phyloP scores from a whole-genome alignment of 1,140 invertebrate species.

The Drosophila takahashii region DNA sequence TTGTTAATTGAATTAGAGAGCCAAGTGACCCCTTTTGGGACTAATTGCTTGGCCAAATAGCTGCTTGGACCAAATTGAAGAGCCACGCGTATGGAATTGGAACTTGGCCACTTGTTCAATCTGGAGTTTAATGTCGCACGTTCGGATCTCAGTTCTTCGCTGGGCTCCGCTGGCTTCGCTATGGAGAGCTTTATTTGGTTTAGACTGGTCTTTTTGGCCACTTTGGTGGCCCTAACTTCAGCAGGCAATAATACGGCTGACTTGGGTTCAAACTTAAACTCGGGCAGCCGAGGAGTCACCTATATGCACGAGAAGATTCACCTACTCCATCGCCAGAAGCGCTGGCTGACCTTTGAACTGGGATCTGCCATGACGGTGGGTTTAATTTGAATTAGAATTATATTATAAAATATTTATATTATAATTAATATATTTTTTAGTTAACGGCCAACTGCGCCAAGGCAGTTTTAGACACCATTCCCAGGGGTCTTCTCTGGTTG shows the following conservation, averaged over 20 bases:
- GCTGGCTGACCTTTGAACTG: slow-evolving; percentile 68
- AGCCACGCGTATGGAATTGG: slow-evolving; percentile 37
- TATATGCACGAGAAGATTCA: slow-evolving; percentile 50
- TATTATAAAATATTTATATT: no score
- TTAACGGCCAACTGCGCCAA: slow-evolving; percentile 60
- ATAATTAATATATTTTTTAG: slow-evolving; percentile 10
- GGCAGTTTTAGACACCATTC: slow-evolving; percentile 53
- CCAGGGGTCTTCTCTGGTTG: slow-evolving; percentile 41
- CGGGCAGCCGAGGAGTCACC: slow-evolving; percentile 31
- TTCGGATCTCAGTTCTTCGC: slow-evolving; percentile 10
- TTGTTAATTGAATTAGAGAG: slow-evolving; percentile 73
- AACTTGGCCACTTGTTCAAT: slow-evolving; percentile 8
- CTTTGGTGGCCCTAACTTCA: not conserved
- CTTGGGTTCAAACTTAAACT: not conserved
- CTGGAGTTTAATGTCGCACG: not conserved
- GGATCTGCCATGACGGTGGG: slow-evolving; percentile 57
- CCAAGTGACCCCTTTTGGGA: slow-evolving; percentile 52
- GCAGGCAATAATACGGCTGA: slow-evolving; percentile 1
- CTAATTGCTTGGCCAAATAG: slow-evolving; percentile 61
- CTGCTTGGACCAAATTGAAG: slow-evolving; percentile 44
- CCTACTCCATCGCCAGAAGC: slow-evolving; percentile 56
- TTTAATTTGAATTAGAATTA: not conserved
- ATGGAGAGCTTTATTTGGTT: slow-evolving; percentile 41
- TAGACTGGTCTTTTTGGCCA: slow-evolving; percentile 5
- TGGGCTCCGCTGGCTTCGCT: slow-evolving; percentile 9